Conservation (phyloP, 2,797 vertebrate species). For the Nasua narica region DNA sequence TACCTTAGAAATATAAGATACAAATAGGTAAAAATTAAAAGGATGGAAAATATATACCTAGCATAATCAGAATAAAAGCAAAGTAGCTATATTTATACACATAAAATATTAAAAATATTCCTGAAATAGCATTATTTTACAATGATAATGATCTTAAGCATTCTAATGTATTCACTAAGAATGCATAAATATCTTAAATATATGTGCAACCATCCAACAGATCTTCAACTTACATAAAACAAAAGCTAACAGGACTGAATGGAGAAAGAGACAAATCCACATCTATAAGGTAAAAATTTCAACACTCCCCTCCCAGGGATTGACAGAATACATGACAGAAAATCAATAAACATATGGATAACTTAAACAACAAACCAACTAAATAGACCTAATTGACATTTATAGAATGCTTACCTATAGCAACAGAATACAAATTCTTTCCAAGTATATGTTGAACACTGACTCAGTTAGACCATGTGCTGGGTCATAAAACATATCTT, state of each 20-base stretch:
- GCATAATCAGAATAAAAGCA: background rate
- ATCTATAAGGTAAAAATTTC: background rate
- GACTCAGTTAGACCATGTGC: background rate
- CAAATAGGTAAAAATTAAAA: background rate
- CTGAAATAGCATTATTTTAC: background rate
- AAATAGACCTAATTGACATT: background rate
- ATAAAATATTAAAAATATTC: background rate
- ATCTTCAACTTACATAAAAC: background rate
- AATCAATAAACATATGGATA: background rate
- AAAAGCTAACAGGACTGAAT: background rate
- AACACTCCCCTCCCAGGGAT: background rate
- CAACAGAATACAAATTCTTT: background rate
- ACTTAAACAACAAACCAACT: background rate
- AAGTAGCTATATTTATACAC: background rate
- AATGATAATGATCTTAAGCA: background rate
- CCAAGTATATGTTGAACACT: background rate
- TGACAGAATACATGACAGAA: background rate
- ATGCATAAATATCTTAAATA: background rate
- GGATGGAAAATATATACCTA: background rate
- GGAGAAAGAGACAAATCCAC: background rate
- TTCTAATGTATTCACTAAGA: background rate
- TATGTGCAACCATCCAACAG: background rate
- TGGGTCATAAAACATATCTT: background rate
- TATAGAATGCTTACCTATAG: background rate
- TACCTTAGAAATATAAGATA: background rate